Evolutionary conservation across 2,797 vertebrate genomes (phyloP).

Genomic region (Lemur catta): DNA sequence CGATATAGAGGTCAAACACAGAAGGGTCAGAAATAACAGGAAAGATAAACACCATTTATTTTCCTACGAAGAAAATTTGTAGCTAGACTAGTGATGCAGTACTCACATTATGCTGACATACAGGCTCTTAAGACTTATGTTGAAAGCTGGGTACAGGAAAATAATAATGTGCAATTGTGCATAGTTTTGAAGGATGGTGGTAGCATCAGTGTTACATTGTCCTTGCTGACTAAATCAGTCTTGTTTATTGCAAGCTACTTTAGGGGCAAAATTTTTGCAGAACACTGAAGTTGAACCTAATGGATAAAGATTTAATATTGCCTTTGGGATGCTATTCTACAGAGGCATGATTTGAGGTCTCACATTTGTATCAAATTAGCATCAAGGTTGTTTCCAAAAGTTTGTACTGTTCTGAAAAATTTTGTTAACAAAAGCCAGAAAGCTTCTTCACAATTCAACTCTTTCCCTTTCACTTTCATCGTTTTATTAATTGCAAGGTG

Average conservation of each 20-base stretch:
- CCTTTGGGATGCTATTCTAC: constrained; percentile 44
- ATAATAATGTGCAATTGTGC: constrained; percentile 59
- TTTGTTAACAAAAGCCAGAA: background rate
- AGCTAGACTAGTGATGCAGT: constrained; percentile 51
- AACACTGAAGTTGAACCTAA: constrained; percentile 45
- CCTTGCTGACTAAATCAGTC: constrained; percentile 69
- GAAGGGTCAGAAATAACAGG: constrained; percentile 48
- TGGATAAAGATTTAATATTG: constrained; percentile 55
- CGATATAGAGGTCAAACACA: background rate
- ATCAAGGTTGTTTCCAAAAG: constrained; percentile 38
- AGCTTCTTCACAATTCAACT: background rate
- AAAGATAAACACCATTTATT: constrained; percentile 74
- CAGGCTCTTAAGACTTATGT: constrained; percentile 54
- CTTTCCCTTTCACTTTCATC: background rate
- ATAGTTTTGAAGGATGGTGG: constrained; percentile 65
- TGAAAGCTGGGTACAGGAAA: constrained; percentile 50
- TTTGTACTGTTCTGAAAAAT: background rate
- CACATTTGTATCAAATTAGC: constrained; percentile 50
- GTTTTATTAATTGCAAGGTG: background rate
- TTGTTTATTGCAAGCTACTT: constrained; percentile 63
- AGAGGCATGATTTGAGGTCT: background rate
- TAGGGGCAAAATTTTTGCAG: constrained; percentile 20
- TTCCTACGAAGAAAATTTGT: constrained; percentile 50
- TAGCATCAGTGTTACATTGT: constrained; percentile 39
- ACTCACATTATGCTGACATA: constrained; percentile 64